Base-by-base conservation (phyloP, 1,140 invertebrate genomes). In the Apolygus lucorum region DNA sequence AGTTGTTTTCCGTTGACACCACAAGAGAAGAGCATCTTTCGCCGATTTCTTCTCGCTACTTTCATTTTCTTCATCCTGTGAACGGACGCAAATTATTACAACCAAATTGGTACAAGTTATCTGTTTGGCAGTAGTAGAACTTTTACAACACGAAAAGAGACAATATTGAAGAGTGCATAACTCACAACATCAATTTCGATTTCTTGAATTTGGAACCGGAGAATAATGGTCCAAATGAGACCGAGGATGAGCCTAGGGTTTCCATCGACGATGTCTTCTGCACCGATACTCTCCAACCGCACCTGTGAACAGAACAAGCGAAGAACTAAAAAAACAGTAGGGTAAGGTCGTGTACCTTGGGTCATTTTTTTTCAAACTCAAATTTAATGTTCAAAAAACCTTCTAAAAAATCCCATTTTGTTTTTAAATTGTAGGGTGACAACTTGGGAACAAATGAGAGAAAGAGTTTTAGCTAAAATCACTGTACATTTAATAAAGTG, bases 201-300 rank as follows among this genome's bases (percentile, higher is more conserved):
- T 83, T 98, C 96, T 81, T 99, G 96, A 75, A 97, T 97, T 85
- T 96, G 94, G 82, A 97, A 97, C 28, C 95, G 83, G 67, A 98
- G 83, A 81, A 98, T 98, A 74, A 98, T 97, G 24, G 95, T 98
- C 96, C 97, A 99, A 73, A 99, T 98, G 13, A 99, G 84, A 76
- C 97, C 97, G 52, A 99, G 86, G 76, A 99, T 99, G 49, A 99
- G 84, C 65, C 95, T 85, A 52, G 89, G 90, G 82, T 98, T 99
- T 49, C 96, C 95, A 81, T 99, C 97, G 26, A 99, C 94, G 75
- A 99, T 99, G 79, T 99, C 97, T 81, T 99, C 96, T 29, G 97
- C 95, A 74, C 96, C 97, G 77, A 99, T 99, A 79, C 95, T 98
- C 82, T 99, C 96, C 75, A 99, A 80, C 26, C 93, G 87, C 42